A percentile compares a stretch with the other conserved stretches of the same genome.
Evolutionary conservation across 2,888 invertebrate genomes (phyloP).

Genomic region (Parapristionchus giblindavisi): DNA sequence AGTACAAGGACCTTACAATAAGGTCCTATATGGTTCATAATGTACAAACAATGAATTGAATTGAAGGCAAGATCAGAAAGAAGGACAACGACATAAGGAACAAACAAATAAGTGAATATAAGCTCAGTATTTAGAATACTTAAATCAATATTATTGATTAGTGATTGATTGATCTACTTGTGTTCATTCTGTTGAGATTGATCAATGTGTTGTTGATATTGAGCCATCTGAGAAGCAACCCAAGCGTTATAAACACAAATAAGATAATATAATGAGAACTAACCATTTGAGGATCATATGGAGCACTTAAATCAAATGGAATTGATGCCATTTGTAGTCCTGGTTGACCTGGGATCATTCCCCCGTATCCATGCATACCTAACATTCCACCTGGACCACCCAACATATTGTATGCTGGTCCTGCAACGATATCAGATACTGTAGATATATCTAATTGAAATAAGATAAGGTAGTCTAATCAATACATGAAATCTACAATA

Average conservation of each 20-base stretch:
- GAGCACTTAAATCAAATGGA: conserved; percentile 52
- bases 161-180: conserved; percentile 24
- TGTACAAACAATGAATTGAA: too few species aligned
- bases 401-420: conserved; percentile 43
- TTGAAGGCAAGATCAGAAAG: too few species aligned
- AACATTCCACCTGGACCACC: conserved; percentile 41
- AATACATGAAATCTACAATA: too few species aligned
- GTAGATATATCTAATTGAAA: too few species aligned
- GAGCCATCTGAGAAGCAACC: conserved; percentile 28
- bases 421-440: too few species aligned
- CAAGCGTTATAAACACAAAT: conserved; percentile 3
- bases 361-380: conserved; percentile 53
- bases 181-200: conserved; percentile 29
- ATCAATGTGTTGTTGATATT: conserved; percentile 31
- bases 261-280: conserved; percentile 17
- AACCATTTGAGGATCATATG: conserved; percentile 57
- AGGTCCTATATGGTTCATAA: too few species aligned
- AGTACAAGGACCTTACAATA: too few species aligned
- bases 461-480: too few species aligned
- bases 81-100: too few species aligned
- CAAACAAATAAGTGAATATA: too few species aligned
- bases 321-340: conserved; percentile 43
- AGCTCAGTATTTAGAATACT: too few species aligned
- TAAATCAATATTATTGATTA: too few species aligned
- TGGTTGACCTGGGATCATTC: conserved; percentile 55